These are phyloP conservation scores for Lycodopsis pacificus DNA, from an alignment of 2,797 vertebrate species.

Conservation along the genomic window DNA sequence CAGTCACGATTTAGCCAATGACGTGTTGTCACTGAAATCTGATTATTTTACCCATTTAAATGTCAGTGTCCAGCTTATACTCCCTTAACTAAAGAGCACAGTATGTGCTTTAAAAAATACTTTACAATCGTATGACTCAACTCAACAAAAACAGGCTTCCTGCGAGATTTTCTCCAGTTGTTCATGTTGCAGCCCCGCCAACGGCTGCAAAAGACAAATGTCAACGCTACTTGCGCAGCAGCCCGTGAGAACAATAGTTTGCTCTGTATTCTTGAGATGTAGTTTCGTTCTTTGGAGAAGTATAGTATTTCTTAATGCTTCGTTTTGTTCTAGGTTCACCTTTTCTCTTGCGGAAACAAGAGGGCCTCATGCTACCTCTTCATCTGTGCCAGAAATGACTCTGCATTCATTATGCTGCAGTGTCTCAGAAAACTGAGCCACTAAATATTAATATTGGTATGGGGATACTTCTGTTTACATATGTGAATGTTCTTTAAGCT, in stretches of 20 bases:
- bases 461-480: neutral
- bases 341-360: conserved; percentile 49
- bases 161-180: neutral
- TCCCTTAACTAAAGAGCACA: neutral
- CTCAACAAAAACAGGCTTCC: neutral
- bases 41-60: neutral
- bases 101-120: neutral
- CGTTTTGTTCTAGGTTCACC: neutral
- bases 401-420: neutral
- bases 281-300: neutral
- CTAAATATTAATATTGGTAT: neutral
- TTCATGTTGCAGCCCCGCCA: neutral
- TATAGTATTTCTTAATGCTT: neutral
- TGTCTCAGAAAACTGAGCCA: neutral
- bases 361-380: conserved; percentile 30
- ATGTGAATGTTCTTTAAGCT: neutral
- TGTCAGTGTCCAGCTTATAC: neutral
- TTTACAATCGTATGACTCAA: neutral
- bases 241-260: neutral
- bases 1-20: neutral
- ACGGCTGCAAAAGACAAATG: neutral
- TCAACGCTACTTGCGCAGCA: neutral
- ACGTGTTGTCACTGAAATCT: neutral
- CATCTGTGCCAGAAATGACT: neutral
- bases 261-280: neutral